phyloP scores from a whole-genome alignment of 2,888 invertebrate species.

The Lissonota sp. region DNA sequence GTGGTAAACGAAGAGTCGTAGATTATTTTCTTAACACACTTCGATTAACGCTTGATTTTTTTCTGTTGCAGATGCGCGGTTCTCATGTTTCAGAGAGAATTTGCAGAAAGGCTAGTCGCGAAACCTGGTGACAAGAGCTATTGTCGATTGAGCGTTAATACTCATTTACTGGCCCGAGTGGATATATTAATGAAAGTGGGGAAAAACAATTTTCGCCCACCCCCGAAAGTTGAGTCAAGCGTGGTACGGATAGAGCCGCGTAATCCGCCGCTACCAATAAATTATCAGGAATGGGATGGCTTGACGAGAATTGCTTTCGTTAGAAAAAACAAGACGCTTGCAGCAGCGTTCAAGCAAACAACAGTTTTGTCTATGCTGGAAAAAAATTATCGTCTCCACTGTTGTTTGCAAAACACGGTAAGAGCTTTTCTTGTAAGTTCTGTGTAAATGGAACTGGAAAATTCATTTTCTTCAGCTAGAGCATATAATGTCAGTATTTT shows the following conservation, averaged over 20 bases:
- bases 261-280: constrained; percentile 98
- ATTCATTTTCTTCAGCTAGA: not conserved
- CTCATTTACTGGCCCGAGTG: constrained; percentile 96
- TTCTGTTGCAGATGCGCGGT: constrained; percentile 94
- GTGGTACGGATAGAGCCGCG: constrained; percentile 98
- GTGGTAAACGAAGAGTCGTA: no score
- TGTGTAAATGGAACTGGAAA: not conserved
- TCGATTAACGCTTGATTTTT: constrained; percentile 8
- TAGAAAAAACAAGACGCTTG: constrained; percentile 98
- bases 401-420: constrained; percentile 93
- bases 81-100: constrained; percentile 99
- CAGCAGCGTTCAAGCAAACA: constrained; percentile 94
- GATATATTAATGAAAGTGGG: constrained; percentile 99
- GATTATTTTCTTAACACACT: no score
- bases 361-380: constrained; percentile 93
- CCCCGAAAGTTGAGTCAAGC: constrained; percentile 99
- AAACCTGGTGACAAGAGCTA: constrained; percentile 99
- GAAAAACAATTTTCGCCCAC: constrained; percentile 98
- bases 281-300: constrained; percentile 99
- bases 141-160: constrained; percentile 97
- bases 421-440: constrained; percentile 62
- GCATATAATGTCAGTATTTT: not conserved
- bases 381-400: constrained; percentile 95
- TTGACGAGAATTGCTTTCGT: constrained; percentile 97
- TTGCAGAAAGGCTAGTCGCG: constrained; percentile 98